These are phyloP conservation scores for Amazona finschi DNA, from an alignment of 2,797 vertebrate genomes.

Conservation along the genomic window DNA sequence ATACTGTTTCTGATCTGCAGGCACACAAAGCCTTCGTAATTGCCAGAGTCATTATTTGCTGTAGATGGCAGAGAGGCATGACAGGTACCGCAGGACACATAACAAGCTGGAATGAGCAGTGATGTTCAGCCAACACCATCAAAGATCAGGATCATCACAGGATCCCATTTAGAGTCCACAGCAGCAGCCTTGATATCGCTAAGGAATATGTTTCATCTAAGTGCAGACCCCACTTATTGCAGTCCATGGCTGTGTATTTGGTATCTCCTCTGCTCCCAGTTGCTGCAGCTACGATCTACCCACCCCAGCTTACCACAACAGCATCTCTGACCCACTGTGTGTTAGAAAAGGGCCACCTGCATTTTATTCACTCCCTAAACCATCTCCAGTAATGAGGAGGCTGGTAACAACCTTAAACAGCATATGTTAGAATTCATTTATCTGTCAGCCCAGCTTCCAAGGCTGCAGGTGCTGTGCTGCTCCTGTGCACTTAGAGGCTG, in stretches of 20 bases:
- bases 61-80: slow-evolving; percentile 26
- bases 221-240: neutral
- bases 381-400: neutral
- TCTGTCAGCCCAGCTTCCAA: slow-evolving; percentile 19
- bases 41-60: slow-evolving; percentile 38
- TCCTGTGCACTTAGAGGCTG: neutral
- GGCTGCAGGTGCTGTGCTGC: neutral
- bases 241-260: neutral
- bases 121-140: slow-evolving; percentile 52
- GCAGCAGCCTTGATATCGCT: slow-evolving; percentile 23
- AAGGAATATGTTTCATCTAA: slow-evolving; percentile 41
- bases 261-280: neutral
- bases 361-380: slow-evolving; percentile 37
- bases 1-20: slow-evolving; percentile 19
- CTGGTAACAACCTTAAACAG: slow-evolving; percentile 14
- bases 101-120: slow-evolving; percentile 47
- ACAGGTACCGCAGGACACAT: slow-evolving; percentile 46
- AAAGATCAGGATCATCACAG: slow-evolving; percentile 26
- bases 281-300: neutral
- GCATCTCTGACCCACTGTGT: neutral
- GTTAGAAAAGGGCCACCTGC: neutral
- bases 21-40: slow-evolving; percentile 32
- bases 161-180: slow-evolving; percentile 40
- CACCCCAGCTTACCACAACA: neutral
- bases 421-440: slow-evolving; percentile 20